Conservation (phyloP, 64 coral and sea anemone species). For the Stichodactyla helianthus region DNA sequence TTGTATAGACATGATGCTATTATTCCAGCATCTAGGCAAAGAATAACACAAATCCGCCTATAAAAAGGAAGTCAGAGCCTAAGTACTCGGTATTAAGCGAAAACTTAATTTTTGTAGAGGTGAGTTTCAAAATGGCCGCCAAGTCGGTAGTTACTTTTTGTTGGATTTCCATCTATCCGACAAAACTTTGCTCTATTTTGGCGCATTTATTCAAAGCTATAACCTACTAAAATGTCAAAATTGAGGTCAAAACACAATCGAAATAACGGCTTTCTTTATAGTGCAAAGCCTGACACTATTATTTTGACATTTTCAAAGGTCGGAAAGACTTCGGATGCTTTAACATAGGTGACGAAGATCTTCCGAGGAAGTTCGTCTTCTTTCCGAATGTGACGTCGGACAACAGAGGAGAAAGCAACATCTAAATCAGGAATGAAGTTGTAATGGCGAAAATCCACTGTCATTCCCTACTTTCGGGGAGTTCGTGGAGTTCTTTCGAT, state of each 20-base stretch:
- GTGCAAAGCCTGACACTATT: constrained; percentile 39
- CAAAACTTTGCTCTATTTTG: neutral
- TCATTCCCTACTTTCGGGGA: constrained; percentile 99
- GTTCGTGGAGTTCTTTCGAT: constrained; percentile 90
- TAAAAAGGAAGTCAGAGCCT: neutral
- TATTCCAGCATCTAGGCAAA: neutral
- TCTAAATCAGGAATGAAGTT: constrained; percentile 93
- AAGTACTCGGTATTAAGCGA: neutral
- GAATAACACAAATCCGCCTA: neutral
- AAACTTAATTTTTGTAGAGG: constrained; percentile 15
- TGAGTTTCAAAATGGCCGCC: constrained; percentile 77
- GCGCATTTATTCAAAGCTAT: neutral
- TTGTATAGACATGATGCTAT: neutral
- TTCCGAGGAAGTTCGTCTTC: constrained; percentile 48
- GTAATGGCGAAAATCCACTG: constrained; percentile 99
- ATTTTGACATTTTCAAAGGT: constrained; percentile 66
- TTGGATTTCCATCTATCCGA: neutral
- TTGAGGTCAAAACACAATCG: neutral
- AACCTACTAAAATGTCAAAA: neutral
- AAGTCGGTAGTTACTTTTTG: constrained; percentile 28
- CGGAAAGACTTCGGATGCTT: constrained; percentile 30
- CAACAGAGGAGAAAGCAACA: constrained; percentile 86
- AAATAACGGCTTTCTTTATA: neutral
- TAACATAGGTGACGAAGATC: neutral
- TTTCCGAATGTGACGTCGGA: constrained; percentile 90